These are phyloP conservation scores for Drosophila kohkoa DNA, from an alignment of 1,140 invertebrate genomes.

Conservation along the genomic window DNA sequence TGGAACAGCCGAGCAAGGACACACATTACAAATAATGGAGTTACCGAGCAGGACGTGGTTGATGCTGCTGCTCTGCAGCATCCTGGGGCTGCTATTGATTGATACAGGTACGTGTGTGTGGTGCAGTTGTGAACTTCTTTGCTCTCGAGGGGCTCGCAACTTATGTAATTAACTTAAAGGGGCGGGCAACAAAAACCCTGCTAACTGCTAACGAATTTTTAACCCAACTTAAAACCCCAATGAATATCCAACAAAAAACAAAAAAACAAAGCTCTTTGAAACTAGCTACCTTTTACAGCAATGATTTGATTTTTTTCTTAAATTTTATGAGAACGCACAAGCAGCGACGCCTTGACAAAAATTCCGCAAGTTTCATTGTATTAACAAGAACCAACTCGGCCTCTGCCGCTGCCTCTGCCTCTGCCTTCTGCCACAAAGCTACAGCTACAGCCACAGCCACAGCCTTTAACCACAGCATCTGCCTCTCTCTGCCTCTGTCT, in stretches of 20 bases:
- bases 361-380: conserved; percentile 70
- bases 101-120: conserved; percentile 65
- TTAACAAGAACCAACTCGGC: conserved; percentile 43
- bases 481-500: conserved; percentile 16
- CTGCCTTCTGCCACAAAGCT: conserved; percentile 15
- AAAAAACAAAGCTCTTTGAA: conserved; percentile 36
- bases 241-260: background rate
- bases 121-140: conserved; percentile 19
- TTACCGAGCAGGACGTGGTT: conserved; percentile 42
- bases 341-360: conserved; percentile 81
- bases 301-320: conserved; percentile 85
- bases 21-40: conserved; percentile 43
- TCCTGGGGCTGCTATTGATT: conserved; percentile 62
- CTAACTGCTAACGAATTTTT: conserved; percentile 23
- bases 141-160: conserved; percentile 3
- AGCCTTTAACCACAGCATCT: conserved; percentile 26
- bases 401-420: conserved; percentile 33
- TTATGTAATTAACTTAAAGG: conserved; percentile 61
- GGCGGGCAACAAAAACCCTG: background rate
- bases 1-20: conserved; percentile 38
- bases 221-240: conserved; percentile 27
- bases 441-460: conserved; percentile 31
- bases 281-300: conserved; percentile 72
- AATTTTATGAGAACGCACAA: conserved; percentile 70
- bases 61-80: conserved; percentile 55